These are phyloP conservation scores for Colistium nudipinnis DNA, from an alignment of 2,113 vertebrate genomes.

Conservation along the genomic window DNA sequence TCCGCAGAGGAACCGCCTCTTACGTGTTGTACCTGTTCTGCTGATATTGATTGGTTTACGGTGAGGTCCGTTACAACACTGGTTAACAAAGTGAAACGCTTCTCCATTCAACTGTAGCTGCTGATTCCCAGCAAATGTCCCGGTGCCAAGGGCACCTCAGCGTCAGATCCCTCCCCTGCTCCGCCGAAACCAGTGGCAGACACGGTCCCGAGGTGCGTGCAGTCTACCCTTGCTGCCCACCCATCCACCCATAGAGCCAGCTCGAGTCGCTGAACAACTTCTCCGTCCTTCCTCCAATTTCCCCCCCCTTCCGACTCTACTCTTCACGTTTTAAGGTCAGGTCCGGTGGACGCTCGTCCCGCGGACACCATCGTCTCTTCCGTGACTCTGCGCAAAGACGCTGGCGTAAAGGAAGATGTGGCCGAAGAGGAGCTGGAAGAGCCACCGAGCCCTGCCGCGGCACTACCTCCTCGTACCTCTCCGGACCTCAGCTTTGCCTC, in stretches of 20 bases:
- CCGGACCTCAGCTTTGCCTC: constrained; percentile 83
- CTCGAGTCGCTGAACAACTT: background rate
- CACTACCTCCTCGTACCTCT: constrained; percentile 78
- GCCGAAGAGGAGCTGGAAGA: constrained; percentile 73
- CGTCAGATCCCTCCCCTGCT: constrained; percentile 29
- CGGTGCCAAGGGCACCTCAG: constrained; percentile 11
- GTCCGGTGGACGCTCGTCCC: constrained; percentile 63
- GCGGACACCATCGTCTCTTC: constrained; percentile 59
- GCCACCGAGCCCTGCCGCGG: constrained; percentile 49
- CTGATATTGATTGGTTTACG: background rate
- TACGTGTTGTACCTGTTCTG: background rate
- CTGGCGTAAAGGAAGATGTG: constrained; percentile 30
- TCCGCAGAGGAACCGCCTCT: background rate
- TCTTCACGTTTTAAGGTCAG: constrained; percentile 50
- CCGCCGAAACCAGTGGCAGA: constrained; percentile 41
- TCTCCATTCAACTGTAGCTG: constrained; percentile 46
- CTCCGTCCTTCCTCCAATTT: background rate
- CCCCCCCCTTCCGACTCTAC: too few relatives aligned
- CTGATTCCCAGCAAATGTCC: constrained; percentile 73
- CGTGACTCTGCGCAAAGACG: constrained; percentile 35
- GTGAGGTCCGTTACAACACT: background rate
- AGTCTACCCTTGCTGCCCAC: background rate
- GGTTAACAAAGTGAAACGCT: background rate
- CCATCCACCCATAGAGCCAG: background rate
- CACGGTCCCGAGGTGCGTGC: constrained; percentile 58